Conservation (phyloP, 2,113 vertebrate genomes). For the Hypomesus transpacificus region DNA sequence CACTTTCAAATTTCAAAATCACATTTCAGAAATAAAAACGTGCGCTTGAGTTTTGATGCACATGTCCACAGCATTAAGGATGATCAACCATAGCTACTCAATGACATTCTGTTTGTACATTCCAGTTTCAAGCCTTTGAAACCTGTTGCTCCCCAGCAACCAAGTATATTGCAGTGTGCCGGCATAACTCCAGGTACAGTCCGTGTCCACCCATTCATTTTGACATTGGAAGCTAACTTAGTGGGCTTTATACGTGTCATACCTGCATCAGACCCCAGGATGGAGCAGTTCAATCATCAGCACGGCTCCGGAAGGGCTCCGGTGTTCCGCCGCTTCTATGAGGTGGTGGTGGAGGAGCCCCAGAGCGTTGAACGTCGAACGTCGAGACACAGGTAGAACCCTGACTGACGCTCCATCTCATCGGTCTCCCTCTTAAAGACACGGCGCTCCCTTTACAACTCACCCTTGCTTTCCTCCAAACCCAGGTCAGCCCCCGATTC, state of each 20-base stretch:
- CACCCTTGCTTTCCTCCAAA: conserved; percentile 27
- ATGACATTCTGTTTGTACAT: background rate
- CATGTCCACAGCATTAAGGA: too few species aligned
- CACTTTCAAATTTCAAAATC: too few species aligned
- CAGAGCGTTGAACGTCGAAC: background rate
- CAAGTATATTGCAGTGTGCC: conserved; percentile 9
- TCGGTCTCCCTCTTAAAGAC: too few species aligned
- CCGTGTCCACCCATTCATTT: background rate
- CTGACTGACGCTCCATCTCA: too few species aligned
- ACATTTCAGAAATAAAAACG: too few species aligned
- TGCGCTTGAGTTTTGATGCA: too few species aligned
- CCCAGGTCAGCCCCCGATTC: background rate
- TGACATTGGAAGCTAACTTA: background rate
- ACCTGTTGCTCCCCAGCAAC: background rate
- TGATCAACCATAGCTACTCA: background rate
- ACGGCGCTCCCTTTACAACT: too few species aligned
- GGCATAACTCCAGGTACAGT: conserved; percentile 12
- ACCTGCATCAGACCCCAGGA: background rate
- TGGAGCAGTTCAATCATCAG: background rate
- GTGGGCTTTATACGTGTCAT: background rate
- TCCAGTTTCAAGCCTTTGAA: conserved; percentile 16
- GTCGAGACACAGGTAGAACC: too few species aligned
- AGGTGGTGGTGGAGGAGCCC: conserved; percentile 22
- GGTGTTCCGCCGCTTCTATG: conserved; percentile 15
- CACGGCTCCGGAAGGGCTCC: background rate